Evolutionary conservation across 2,113 vertebrate species (phyloP).

Genomic region (Thomomys bottae): DNA sequence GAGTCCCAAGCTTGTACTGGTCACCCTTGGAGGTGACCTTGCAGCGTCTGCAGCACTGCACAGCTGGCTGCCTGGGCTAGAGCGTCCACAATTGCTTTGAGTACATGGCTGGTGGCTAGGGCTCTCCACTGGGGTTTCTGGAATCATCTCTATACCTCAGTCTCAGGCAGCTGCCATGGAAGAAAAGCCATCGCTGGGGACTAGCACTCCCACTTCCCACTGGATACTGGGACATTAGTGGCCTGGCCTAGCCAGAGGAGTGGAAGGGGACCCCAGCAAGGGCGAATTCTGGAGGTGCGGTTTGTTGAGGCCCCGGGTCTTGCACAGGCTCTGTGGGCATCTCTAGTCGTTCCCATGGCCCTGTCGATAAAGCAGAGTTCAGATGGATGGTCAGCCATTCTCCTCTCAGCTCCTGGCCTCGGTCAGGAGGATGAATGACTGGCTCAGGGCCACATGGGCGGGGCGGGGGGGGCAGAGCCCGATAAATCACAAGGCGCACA

Average conservation of each 20-base stretch:
- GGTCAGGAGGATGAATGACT: slow-evolving; percentile 54
- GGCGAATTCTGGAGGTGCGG: not conserved
- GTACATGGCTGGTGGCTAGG: rapidly evolving
- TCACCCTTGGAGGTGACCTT: no score
- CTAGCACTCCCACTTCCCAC: rapidly evolving
- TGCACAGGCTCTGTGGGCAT: rapidly evolving
- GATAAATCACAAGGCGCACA: slow-evolving; percentile 39
- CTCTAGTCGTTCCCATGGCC: not conserved
- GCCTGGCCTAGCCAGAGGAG: not conserved
- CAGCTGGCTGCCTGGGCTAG: not conserved
- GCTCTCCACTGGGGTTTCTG: not conserved
- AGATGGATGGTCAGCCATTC: not conserved
- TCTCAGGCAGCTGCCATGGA: not conserved
- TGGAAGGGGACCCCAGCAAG: not conserved
- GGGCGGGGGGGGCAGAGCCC: not conserved
- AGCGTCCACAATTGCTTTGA: rapidly evolving
- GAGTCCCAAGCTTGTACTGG: not conserved
- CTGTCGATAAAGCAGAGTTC: not conserved
- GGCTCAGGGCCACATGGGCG: slow-evolving; percentile 54
- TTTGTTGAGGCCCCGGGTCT: not conserved
- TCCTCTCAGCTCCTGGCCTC: not conserved
- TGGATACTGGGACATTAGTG: not conserved
- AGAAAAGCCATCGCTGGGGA: not conserved
- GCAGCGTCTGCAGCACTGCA: no score
- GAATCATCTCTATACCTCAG: not conserved